A percentile compares a stretch with the other conserved stretches of the same genome.
phyloP scores from a whole-genome alignment of 2,797 vertebrate species.

The Rhinella marina region DNA sequence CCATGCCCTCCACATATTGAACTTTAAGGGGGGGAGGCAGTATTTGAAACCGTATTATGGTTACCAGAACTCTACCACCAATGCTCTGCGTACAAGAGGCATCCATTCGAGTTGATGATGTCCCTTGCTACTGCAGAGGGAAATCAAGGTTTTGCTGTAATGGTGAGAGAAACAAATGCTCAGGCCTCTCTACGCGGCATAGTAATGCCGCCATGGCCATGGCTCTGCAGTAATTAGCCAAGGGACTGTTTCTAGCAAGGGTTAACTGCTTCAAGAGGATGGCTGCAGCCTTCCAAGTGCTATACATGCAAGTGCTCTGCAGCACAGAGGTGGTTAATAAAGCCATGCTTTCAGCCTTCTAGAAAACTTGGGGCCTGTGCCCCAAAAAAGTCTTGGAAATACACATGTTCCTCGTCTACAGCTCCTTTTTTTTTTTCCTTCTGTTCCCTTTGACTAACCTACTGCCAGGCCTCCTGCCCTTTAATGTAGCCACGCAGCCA shows the following conservation, averaged over 20 bases:
- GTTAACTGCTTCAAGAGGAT: slow-evolving; percentile 50
- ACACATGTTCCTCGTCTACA: slow-evolving; percentile 19
- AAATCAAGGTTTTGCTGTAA: slow-evolving; percentile 17
- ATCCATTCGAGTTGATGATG: slow-evolving; percentile 1
- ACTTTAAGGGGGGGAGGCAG: slow-evolving; percentile 29
- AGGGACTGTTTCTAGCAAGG: slow-evolving; percentile 40
- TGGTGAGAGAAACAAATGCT: background rate
- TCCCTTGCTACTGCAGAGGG: slow-evolving; percentile 12
- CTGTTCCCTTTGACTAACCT: slow-evolving; percentile 44
- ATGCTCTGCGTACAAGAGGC: slow-evolving; percentile 51
- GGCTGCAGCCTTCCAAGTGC: slow-evolving; percentile 3
- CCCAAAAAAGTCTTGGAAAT: slow-evolving; percentile 20
- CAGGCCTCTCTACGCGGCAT: slow-evolving; percentile 22
- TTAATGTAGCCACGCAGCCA: slow-evolving; percentile 48
- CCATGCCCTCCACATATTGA: slow-evolving; percentile 63
- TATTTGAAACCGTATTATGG: slow-evolving; percentile 54
- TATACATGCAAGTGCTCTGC: slow-evolving; percentile 29
- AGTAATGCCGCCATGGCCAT: background rate
- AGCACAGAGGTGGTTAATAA: slow-evolving; percentile 47
- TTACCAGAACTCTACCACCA: slow-evolving; percentile 42
- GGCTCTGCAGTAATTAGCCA: slow-evolving; percentile 41
- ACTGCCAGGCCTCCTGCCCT: slow-evolving; percentile 40
- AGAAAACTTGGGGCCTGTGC: slow-evolving; percentile 35
- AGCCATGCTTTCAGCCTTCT: slow-evolving; percentile 36
- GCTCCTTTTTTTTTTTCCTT: background rate